Conservation (phyloP, 2,113 vertebrate species). For the Pseudonaja textilis region DNA sequence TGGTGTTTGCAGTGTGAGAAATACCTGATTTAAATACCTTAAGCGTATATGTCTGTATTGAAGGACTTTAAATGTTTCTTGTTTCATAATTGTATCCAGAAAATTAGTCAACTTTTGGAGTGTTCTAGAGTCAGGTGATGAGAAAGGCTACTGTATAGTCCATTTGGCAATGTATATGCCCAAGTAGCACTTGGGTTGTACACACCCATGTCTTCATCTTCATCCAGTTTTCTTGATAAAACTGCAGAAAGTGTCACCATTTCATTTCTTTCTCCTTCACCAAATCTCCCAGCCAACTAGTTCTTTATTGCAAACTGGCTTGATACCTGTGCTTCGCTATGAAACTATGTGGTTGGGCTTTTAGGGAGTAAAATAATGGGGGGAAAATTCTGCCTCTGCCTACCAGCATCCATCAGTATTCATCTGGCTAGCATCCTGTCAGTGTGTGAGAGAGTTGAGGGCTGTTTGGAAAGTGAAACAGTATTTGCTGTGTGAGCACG, state of each 20-base stretch:
- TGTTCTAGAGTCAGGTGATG: not conserved
- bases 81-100: not conserved
- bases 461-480: too few relatives aligned
- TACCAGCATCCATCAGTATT: too few relatives aligned
- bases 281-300: not conserved
- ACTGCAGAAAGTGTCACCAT: not conserved
- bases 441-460: too few relatives aligned
- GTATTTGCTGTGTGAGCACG: too few relatives aligned
- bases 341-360: too few relatives aligned
- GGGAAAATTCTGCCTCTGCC: too few relatives aligned
- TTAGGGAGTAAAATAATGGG: too few relatives aligned
- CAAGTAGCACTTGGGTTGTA: not conserved
- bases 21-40: not conserved
- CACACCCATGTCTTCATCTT: not conserved
- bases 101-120: not conserved
- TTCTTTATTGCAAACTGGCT: not conserved
- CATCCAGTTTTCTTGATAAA: not conserved
- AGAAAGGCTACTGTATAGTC: not conserved
- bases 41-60: not conserved
- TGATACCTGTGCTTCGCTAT: too few relatives aligned
- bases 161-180: not conserved
- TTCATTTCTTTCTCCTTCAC: not conserved
- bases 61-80: not conserved
- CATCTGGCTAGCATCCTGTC: too few relatives aligned
- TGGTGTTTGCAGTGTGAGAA: too few relatives aligned